A percentile compares a stretch with the other conserved stretches of the same genome.
Conservation (phyloP, 1,140 invertebrate genomes). For the Agraylea sexmaculata region DNA sequence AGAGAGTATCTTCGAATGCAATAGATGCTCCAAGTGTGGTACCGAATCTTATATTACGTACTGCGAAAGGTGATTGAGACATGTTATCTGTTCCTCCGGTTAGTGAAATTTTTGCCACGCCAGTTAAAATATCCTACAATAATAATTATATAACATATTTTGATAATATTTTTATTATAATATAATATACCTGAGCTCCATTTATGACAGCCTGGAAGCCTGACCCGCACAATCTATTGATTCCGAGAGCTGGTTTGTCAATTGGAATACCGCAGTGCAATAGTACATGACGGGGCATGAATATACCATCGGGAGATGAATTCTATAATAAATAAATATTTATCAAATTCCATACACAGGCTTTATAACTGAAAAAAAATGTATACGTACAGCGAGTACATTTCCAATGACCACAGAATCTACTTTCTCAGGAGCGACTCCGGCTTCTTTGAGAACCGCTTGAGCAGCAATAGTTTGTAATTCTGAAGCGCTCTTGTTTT, state of each 20-base stretch:
- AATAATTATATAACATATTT: slow-evolving; percentile 1
- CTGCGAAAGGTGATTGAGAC: slow-evolving; percentile 86
- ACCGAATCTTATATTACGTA: slow-evolving; percentile 85
- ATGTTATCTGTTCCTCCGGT: slow-evolving; percentile 93
- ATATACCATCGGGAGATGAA: slow-evolving; percentile 73
- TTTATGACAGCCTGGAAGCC: slow-evolving; percentile 91
- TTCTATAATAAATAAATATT: slow-evolving; percentile 36
- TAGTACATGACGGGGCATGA: slow-evolving; percentile 75
- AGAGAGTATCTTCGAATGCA: slow-evolving; percentile 83
- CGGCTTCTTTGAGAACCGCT: slow-evolving; percentile 71
- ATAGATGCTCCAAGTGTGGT: slow-evolving; percentile 67
- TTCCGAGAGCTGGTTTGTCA: slow-evolving; percentile 64
- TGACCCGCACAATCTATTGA: slow-evolving; percentile 88
- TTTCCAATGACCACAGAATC: slow-evolving; percentile 85
- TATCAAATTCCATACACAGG: slow-evolving; percentile 1
- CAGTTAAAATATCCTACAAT: slow-evolving; percentile 71
- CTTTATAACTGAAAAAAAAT: no score
- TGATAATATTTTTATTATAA: neutral
- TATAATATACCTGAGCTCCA: slow-evolving; percentile 64
- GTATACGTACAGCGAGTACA: slow-evolving; percentile 63
- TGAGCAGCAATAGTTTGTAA: slow-evolving; percentile 70
- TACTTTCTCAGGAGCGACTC: slow-evolving; percentile 69
- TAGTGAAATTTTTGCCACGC: slow-evolving; percentile 78
- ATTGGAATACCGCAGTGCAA: slow-evolving; percentile 76
- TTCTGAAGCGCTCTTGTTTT: slow-evolving; percentile 72